These are phyloP conservation scores for Galemys pyrenaicus DNA, from an alignment of 2,113 vertebrate genomes.

Conservation along the genomic window DNA sequence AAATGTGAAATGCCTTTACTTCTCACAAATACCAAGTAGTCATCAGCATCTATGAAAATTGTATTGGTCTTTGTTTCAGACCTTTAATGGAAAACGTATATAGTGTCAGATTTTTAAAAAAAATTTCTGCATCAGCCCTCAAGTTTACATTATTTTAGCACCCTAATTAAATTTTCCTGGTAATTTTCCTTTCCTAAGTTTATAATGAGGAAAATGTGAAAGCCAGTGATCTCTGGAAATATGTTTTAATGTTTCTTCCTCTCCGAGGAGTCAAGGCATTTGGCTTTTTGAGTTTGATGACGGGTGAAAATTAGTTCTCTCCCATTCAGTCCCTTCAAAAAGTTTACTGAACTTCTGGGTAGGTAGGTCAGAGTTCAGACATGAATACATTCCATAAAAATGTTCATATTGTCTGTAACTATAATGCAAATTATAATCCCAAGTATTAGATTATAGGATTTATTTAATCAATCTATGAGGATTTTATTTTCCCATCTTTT, in stretches of 20 bases:
- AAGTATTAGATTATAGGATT: not conserved
- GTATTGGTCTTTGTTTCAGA: not conserved
- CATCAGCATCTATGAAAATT: constrained; percentile 4
- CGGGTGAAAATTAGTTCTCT: not conserved
- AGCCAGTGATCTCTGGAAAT: not conserved
- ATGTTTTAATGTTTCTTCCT: not conserved
- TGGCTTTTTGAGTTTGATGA: not conserved
- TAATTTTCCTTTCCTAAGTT: not conserved
- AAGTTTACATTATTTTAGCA: not conserved
- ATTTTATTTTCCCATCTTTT: not conserved
- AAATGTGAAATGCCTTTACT: constrained; percentile 26
- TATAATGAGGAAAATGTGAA: not conserved
- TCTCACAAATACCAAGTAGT: constrained; percentile 59
- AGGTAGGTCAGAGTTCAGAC: not conserved
- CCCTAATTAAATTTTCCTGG: not conserved
- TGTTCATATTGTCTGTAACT: not conserved
- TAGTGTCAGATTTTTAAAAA: not conserved
- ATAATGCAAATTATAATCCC: not conserved
- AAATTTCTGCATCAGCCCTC: not conserved
- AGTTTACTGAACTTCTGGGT: not conserved
- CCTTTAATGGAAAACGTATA: not conserved
- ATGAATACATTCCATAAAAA: not conserved
- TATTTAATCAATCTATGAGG: not conserved
- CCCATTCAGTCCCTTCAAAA: not conserved
- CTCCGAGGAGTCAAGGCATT: not conserved